phyloP scores from a whole-genome alignment of 2,113 vertebrate species.

The Calidris pygmaea region DNA sequence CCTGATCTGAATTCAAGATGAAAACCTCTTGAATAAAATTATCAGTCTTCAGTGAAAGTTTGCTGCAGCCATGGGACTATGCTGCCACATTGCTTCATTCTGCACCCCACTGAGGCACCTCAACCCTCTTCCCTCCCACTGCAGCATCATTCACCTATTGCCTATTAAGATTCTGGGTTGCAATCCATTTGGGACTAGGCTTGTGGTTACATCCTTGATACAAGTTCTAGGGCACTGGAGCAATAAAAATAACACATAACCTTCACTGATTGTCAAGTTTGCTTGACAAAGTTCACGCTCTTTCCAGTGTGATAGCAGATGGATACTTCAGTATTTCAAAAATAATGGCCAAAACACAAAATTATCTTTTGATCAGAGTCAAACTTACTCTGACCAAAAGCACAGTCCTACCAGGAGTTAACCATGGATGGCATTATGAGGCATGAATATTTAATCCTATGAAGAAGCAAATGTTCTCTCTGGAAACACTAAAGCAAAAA shows the following conservation, averaged over 20 bases:
- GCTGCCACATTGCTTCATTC: neutral
- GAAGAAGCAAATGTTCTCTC: neutral
- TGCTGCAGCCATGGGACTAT: neutral
- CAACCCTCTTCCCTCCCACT: neutral
- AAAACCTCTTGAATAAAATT: neutral
- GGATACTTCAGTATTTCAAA: neutral
- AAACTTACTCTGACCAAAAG: neutral
- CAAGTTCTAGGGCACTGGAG: neutral
- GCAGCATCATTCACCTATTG: neutral
- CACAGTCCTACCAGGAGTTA: neutral
- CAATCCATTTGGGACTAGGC: neutral
- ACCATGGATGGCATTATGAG: neutral
- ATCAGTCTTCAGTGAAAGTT: neutral
- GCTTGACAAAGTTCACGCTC: rapidly evolving
- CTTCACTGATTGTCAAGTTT: neutral
- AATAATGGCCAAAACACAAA: neutral
- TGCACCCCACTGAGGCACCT: neutral
- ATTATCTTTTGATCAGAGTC: neutral
- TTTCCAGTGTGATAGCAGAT: neutral
- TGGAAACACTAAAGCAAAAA: neutral
- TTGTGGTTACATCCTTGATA: neutral
- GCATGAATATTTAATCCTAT: neutral
- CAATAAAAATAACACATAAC: neutral
- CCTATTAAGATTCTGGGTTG: neutral
- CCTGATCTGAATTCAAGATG: neutral